Conservation (phyloP, 2,113 vertebrate genomes). For the Urocolius indicus region DNA sequence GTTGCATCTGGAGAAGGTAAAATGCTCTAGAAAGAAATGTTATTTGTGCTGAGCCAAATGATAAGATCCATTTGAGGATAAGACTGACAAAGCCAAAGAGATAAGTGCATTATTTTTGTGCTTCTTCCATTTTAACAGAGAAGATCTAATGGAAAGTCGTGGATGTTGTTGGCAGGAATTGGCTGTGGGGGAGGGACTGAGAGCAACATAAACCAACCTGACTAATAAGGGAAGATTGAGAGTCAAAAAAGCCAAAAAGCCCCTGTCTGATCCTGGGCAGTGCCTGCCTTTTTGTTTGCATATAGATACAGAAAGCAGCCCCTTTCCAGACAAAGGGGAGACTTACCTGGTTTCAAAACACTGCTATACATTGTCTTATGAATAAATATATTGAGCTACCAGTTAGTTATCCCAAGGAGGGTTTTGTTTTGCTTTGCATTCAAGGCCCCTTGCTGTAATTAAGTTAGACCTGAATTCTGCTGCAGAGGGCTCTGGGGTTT, state of each 20-base stretch:
- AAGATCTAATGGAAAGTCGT: constrained; percentile 9
- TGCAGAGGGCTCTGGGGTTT: background rate
- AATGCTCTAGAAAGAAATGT: constrained; percentile 49
- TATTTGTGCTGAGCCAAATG: constrained; percentile 23
- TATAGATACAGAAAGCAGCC: background rate
- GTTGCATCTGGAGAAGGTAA: background rate
- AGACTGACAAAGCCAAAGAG: constrained; percentile 26
- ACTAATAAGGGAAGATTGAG: background rate
- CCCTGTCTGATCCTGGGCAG: background rate
- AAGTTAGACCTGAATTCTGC: background rate
- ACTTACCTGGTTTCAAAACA: background rate
- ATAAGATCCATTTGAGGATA: constrained; percentile 51
- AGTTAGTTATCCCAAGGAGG: background rate
- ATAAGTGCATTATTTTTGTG: constrained; percentile 57
- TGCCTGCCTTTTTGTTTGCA: background rate
- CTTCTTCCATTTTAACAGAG: constrained; percentile 26
- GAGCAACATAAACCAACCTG: background rate
- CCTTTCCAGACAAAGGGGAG: background rate
- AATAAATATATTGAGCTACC: background rate
- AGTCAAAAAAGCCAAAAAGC: background rate
- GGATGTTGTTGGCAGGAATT: background rate
- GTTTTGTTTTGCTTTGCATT: background rate
- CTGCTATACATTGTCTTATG: background rate
- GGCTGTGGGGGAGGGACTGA: background rate
- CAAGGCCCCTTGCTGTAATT: background rate